A percentile compares a stretch with the other conserved stretches of the same genome.
Conservation (phyloP, 2,888 invertebrate genomes). For the Hymenopus coronatus region DNA sequence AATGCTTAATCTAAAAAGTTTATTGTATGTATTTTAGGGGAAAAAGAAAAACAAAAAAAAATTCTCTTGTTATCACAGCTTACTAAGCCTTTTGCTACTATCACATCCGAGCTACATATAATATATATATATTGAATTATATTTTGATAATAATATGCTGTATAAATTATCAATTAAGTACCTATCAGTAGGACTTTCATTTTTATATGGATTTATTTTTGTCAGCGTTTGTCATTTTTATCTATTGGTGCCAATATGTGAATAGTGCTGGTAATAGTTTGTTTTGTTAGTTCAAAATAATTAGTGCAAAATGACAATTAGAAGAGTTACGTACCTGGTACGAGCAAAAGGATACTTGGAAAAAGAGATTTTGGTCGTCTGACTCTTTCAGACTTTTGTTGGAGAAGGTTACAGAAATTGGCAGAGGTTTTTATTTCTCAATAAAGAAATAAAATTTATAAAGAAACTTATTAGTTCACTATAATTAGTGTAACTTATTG, state of each 20-base stretch:
- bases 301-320: background rate
- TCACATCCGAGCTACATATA: background rate
- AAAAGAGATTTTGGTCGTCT: background rate
- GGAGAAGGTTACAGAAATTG: background rate
- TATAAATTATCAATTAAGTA: constrained; percentile 20
- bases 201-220: constrained; percentile 19
- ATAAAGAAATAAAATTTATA: background rate
- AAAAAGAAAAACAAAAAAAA: constrained; percentile 1
- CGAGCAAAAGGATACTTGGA: background rate
- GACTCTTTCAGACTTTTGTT: background rate
- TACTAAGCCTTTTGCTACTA: constrained; percentile 19
- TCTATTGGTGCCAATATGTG: constrained; percentile 20
- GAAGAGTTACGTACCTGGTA: background rate
- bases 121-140: constrained; percentile 7
- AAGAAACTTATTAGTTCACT: background rate
- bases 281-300: constrained; percentile 10
- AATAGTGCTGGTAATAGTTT: background rate
- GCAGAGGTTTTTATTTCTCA: background rate
- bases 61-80: constrained; percentile 10
- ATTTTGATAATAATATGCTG: constrained; percentile 18
- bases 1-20: background rate
- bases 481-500: constrained; percentile 2
- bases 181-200: constrained; percentile 14
- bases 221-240: constrained; percentile 8
- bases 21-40: background rate